Base-by-base conservation (phyloP, 2,113 vertebrate genomes). In the Notiomystis cincta region DNA sequence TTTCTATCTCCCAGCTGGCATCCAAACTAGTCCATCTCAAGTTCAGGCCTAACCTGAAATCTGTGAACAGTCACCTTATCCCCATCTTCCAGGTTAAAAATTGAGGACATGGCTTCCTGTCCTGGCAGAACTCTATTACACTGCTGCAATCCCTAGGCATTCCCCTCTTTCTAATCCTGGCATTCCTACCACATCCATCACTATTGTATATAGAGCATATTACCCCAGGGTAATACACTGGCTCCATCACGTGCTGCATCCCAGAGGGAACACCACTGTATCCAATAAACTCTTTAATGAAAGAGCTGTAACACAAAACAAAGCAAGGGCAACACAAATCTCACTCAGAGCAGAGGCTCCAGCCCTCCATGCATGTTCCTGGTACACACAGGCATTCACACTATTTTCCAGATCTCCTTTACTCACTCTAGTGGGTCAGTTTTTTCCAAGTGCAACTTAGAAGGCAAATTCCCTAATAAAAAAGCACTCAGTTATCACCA, bases 131-230 rank as follows among this genome's bases (percentile, higher is more conserved):
- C 92, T 90, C 92, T 94, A 96, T 97, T 96, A 96, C 80, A 33
- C 18, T 33, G 69, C 80, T 81, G 19, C 47, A 96, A 75, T 97
- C 95, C 96, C 95, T 5, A 89, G 96, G 92, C 61, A 89, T 60
- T 64, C 89, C 90, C 28, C 89, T 78, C 72, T 45, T 96, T 96
- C 96, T 97, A 97, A 96, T 96, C 95, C 94, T 79, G 86, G 95
- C 78, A 2, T 16, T 70, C 65, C 89, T 15, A 15, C 73, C 16
- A 4, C 69, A 15, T 77, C 87, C 57, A 82, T 92, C 53, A 60
- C 91, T 48, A 19, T 66, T 60, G 73, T 66, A 97, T 95, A 37
- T 97, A 23, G 96, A 96, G 71, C 93, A 96, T 31, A 75, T 19
- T 2, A 51, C 90, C 90, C 87, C 2, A 70, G 88, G 92, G 96